Evolutionary conservation across 2,113 vertebrate species (phyloP), one percentile per base, ranked within the genome.

Genomic region (Candoia aspera): DNA sequence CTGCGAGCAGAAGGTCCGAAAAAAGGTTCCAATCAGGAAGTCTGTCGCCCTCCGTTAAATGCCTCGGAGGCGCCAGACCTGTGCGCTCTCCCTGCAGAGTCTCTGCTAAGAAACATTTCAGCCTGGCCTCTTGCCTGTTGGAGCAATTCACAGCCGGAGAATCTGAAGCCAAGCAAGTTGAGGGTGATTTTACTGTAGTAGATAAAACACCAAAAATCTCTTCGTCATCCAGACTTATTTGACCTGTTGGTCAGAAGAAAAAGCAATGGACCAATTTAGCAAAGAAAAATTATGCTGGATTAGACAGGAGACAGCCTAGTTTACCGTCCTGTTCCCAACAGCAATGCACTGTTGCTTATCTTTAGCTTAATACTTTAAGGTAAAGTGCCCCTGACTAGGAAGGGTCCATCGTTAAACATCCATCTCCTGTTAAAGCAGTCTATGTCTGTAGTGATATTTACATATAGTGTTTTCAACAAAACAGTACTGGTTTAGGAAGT

Each of bases 11-110:
- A 4, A 26, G 24, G 83, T 24, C 9, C 33, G 0, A 84, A 83
- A 37, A 88, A 85, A 42, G 33, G 88, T 84, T 91, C 94, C 21
- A 37, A 23, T 4, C 84, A 85, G 92, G 86, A 58, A 33, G 58
- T 87, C 58, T 4, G 21, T 10, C 87, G 6, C 8, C 87, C 46
- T 92, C 79, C 58, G 93, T 88, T 11, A 93, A 93, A 87, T 5
- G 54, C n/a, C 83, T 86, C 90, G 57, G 94, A 94, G 1, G 26
- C 37, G 23, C 0, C 0, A 9, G 58, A 90, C 94, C 49, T 24
- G 37, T 17, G 0, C 0, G 0, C 0, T 49, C 87, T 24, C 59
- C 1, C 3, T 13, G 49, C 37, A 59, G 49, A 0, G 0, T 24
- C 87, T 85, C 73, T 53, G 46, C 86, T 57, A 87, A 24, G 17